Percentiles rank a stretch among this genome's conserved stretches.
Evolutionary conservation across 2,113 vertebrate genomes (phyloP).

Genomic region (Upupa epops): DNA sequence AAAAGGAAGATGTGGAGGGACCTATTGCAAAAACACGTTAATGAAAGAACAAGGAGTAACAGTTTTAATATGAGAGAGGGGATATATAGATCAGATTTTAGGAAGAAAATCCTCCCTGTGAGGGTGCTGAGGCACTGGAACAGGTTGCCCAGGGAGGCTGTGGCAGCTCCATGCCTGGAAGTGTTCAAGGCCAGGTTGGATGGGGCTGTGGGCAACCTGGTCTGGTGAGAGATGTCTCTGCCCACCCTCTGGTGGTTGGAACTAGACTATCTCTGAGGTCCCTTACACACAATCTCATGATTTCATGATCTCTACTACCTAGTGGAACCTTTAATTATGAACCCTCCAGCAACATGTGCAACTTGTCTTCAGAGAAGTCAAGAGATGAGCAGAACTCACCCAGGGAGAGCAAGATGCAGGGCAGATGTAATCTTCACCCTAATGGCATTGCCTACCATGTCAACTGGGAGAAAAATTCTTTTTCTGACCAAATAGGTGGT

Average conservation of each 20-base stretch:
- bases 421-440: neutral
- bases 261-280: neutral
- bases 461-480: neutral
- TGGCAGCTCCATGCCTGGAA: too few relatives aligned
- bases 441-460: accelerated
- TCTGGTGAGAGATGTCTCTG: too few relatives aligned
- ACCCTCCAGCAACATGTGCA: neutral
- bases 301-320: neutral
- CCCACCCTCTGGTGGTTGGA: neutral
- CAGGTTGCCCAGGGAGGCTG: too few relatives aligned
- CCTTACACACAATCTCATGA: neutral
- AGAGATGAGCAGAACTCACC: neutral
- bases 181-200: too few relatives aligned
- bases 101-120: too few relatives aligned
- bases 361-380: neutral
- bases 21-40: too few relatives aligned
- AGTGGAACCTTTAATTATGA: accelerated
- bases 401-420: neutral
- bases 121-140: too few relatives aligned
- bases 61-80: too few relatives aligned
- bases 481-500: neutral
- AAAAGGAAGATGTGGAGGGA: neutral
- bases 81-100: too few relatives aligned
- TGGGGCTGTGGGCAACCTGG: too few relatives aligned
- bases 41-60: too few relatives aligned